Percentiles rank a stretch among this genome's conserved stretches.
These are phyloP conservation scores for Eospalax fontanierii DNA, from an alignment of 2,797 vertebrate genomes.

Conservation along the genomic window DNA sequence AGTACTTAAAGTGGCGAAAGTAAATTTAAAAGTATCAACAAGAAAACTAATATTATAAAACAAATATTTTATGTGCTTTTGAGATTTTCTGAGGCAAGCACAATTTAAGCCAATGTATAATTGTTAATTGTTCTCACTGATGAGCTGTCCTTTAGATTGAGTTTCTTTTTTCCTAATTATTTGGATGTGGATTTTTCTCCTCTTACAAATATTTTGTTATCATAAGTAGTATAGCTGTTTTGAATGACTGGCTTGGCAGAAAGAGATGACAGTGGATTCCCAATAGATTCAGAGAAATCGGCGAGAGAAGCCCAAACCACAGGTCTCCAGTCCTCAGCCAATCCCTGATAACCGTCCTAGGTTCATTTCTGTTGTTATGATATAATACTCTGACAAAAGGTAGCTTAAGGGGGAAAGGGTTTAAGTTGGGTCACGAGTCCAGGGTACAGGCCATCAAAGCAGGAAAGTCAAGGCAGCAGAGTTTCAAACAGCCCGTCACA, in stretches of 20 bases:
- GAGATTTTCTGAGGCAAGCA: not conserved
- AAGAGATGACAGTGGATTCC: not conserved
- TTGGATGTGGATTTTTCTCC: not conserved
- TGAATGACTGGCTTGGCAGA: not conserved
- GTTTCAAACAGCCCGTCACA: not conserved
- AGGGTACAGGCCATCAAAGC: not conserved
- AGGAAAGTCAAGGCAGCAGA: no score
- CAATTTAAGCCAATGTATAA: not conserved
- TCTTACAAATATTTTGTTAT: not conserved
- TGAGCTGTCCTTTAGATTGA: not conserved
- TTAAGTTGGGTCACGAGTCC: not conserved
- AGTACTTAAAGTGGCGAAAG: not conserved
- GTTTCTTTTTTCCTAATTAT: not conserved
- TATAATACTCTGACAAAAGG: not conserved
- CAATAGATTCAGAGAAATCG: not conserved
- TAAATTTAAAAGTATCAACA: not conserved
- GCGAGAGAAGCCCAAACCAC: not conserved
- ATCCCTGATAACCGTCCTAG: not conserved
- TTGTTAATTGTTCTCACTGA: not conserved
- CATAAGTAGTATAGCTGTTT: not conserved
- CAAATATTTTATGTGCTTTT: not conserved
- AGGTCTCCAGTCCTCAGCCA: not conserved
- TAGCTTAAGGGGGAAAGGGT: not conserved
- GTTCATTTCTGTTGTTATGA: not conserved
- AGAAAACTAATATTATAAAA: constrained; percentile 11